Base-by-base conservation (phyloP, 2,797 vertebrate genomes). In the Phataginus tetradactyla region DNA sequence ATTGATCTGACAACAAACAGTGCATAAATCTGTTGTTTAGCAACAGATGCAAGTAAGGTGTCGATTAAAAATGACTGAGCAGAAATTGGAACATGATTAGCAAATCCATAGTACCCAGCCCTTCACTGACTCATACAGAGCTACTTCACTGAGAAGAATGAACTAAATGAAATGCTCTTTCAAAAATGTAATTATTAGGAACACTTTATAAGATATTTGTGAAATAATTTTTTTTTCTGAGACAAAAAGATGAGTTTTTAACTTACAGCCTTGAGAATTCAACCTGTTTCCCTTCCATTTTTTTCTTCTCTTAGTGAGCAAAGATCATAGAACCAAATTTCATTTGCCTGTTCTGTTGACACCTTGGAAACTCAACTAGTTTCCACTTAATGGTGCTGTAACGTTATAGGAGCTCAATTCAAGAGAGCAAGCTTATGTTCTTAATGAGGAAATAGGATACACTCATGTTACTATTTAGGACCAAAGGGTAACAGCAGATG, bases 1-100 rank as follows among this genome's bases (percentile, higher is more conserved):
- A 98, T 98, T 94, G 97, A 98, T 98, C 79, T 94, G 49, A 86
- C 20, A 42, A 45, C 61, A 95, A 96, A 95, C 25, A 96, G 83
- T 94, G 92, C n/a, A 96, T 96, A 97, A 98, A 97, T 97, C 94
- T 98, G 61, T 92, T 90, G 88, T 83, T 97, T 75, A 66, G 78
- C 89, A 90, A 42, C 53, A 64, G 66, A 94, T 1, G 68, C 20
- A 27, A 85, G 94, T 53, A 90, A 97, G 97, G 86, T 20, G 86
- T 81, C 63, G 15, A 96, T 98, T 98, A 92, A 80, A 98, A 94
- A 15, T 96, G 96, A 97, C 89, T 7, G 12, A 66, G 83, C 11
- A 97, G 93, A 95, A 97, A 98, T 29, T 64, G 93, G 23, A 97
- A 63, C 66, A 92, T 78, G 96, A 98, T 97, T 96, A 96, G 71